Evolutionary conservation across 1,140 invertebrate genomes (phyloP), one percentile per base, ranked within the genome.

Genomic region (Macrostomum lignano): DNA sequence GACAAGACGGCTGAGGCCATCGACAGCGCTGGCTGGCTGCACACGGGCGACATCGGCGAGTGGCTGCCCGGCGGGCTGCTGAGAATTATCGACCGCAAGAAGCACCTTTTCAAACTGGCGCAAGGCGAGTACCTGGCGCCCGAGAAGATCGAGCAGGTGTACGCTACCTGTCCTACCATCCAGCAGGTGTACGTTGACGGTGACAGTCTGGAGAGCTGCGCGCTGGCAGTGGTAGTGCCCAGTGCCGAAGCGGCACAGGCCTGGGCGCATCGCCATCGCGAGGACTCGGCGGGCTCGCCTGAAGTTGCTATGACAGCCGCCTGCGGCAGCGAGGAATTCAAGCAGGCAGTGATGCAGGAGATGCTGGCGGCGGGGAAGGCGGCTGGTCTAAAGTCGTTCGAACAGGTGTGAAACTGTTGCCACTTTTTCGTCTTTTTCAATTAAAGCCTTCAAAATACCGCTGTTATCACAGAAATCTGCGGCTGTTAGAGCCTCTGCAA

Each of bases 121-220:
- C 82, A 91, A 48, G 86, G 86, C 38, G 86, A 94, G 61, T 96
- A 94, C 46, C 86, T 96, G 50, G 81, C 88, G 42, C 84, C 86
- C 32, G 86, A 94, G 58, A 94, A 93, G 65, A 88, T 98, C 45
- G 88, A 96, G 64, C 86, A 78, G 55, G 77, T 91, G 47, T 93
- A 94, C 52, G 68, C 74, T 33, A 66, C 74, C 46, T 79, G 76
- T 55, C 71, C 74, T 44, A 79, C 76, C 46, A 74, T 96, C 3
- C 70, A 78, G 45, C 88, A 98, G 66, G n/a, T n/a, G 71, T 91
- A 11, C 62, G 76, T 98, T 7, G 72, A 94, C 55, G 88, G 88
- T 35, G 81, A 94, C 63, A 88, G 81, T 44, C 64, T 91, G 10
- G 61, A 94, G 67, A 51, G 53, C 21, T 44, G 33, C 25, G 25